Base-by-base conservation (phyloP, 2,888 invertebrate species). In the Dioctria rufipes region DNA sequence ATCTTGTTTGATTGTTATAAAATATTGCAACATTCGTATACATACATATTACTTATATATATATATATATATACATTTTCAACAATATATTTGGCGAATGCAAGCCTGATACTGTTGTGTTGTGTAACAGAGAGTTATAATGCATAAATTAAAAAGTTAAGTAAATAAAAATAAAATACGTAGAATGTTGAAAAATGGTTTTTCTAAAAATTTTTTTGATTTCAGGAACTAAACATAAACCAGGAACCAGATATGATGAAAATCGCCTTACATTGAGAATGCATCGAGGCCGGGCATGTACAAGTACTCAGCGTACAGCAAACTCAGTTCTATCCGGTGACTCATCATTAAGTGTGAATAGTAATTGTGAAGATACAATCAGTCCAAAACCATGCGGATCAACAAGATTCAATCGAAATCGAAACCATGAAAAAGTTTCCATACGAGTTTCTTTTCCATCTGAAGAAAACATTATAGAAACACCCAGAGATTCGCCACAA, bases 201-300 rank as follows among this genome's bases (percentile, higher is more conserved):
- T 25, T 25, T 25, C 25, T 77, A 77, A 63, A 46, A 2, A 6
- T 37, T 11, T 37, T 37, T 78, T 66, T 73, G 69, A 67, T 89
- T 95, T 94, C 87, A 91, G 93, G 93, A 84, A 89, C 90, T 61
- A 91, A 92, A 84, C 93, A 93, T 63, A 88, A 88, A 80, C 86
- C 93, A 79, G 93, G 93, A 75, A 93, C 91, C 87, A 93, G 95
- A 60, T 95, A 95, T 86, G 95, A 96, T 85, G 96, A 96, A 87
- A 95, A 96, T 87, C 93, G 95, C 67, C 90, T 98, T 79, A 97
- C 97, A 0, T 89, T 98, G 83, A 92, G 98, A 84, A 97, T 98
- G 85, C 98, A 98, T 89, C 91, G 97, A 0, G 98, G 98, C 0
- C 86, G 89, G 42, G 87, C 88, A 0, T 91, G 94, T 11, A 92